Percentiles rank a stretch among this genome's conserved stretches.
These are phyloP conservation scores for Mirounga angustirostris DNA, from an alignment of 2,113 vertebrate species.

Conservation along the genomic window DNA sequence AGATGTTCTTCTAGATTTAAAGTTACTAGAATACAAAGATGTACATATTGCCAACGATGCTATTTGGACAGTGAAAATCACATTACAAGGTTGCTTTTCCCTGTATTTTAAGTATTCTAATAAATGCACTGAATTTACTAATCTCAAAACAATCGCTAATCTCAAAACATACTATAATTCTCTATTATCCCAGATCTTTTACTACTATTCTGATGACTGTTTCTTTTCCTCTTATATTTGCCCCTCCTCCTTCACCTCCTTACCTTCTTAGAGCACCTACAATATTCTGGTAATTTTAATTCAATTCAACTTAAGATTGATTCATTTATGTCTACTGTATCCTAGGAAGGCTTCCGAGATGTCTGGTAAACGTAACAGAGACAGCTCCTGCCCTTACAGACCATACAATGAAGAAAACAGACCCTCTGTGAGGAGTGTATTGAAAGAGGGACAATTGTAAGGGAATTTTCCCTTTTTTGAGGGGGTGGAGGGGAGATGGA, in stretches of 20 bases:
- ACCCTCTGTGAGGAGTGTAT: background rate
- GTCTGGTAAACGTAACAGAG: background rate
- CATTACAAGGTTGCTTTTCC: background rate
- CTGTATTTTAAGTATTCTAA: slow-evolving; percentile 60
- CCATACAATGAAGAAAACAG: background rate
- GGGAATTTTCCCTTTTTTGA: background rate
- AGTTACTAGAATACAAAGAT: slow-evolving; percentile 38
- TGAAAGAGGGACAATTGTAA: background rate
- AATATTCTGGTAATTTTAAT: slow-evolving; percentile 42
- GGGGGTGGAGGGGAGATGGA: background rate
- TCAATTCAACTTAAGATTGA: background rate
- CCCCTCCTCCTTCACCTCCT: background rate
- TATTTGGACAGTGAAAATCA: slow-evolving; percentile 45
- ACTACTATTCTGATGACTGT: background rate
- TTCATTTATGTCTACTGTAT: background rate
- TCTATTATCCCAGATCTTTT: background rate
- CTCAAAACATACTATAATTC: background rate
- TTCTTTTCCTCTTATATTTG: slow-evolving; percentile 34
- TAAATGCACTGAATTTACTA: slow-evolving; percentile 25
- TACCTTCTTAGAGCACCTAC: background rate
- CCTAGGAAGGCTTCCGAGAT: background rate
- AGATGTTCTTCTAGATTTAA: slow-evolving; percentile 61
- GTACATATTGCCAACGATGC: background rate
- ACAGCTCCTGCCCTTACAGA: background rate
- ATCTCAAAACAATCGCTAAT: slow-evolving; percentile 23